These are phyloP conservation scores for Hippopotamus amphibius DNA, from an alignment of 2,113 vertebrate genomes.

Conservation along the genomic window DNA sequence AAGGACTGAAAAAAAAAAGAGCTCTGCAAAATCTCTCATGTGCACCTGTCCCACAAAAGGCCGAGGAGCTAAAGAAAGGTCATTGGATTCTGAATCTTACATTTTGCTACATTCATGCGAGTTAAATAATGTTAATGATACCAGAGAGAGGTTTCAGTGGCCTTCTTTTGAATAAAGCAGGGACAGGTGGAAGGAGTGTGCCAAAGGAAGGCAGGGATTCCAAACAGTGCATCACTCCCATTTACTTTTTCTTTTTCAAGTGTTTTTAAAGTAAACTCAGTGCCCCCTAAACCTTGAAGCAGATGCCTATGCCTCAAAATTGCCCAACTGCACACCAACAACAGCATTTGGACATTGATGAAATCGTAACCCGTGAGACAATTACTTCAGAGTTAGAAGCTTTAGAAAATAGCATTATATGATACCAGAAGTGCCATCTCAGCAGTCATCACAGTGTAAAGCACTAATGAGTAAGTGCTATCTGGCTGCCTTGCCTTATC, in stretches of 20 bases:
- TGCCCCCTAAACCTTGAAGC: not conserved
- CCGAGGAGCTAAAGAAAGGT: constrained; percentile 7
- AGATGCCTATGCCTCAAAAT: not conserved
- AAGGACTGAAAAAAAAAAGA: not conserved
- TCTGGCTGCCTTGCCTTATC: not conserved
- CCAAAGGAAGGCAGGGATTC: not conserved
- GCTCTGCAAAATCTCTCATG: not conserved
- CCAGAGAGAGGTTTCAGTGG: not conserved
- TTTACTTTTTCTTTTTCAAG: not conserved
- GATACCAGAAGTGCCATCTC: constrained; percentile 4
- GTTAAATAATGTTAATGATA: not conserved
- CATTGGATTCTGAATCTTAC: not conserved
- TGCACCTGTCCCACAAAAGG: not conserved
- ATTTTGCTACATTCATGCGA: not conserved
- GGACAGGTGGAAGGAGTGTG: not conserved
- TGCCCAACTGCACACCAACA: not conserved
- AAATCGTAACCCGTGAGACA: not conserved
- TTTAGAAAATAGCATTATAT: constrained; percentile 7
- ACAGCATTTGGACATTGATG: not conserved
- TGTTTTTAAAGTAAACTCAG: constrained; percentile 48
- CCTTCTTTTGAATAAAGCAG: not conserved
- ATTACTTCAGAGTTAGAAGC: constrained; percentile 38
- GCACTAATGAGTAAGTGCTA: not conserved
- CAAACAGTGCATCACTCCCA: not conserved
- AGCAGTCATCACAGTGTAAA: not conserved